A percentile compares a stretch with the other conserved stretches of the same genome.
Evolutionary conservation across 2,888 invertebrate species (phyloP).

Genomic region (Siphlonurus alternatus): DNA sequence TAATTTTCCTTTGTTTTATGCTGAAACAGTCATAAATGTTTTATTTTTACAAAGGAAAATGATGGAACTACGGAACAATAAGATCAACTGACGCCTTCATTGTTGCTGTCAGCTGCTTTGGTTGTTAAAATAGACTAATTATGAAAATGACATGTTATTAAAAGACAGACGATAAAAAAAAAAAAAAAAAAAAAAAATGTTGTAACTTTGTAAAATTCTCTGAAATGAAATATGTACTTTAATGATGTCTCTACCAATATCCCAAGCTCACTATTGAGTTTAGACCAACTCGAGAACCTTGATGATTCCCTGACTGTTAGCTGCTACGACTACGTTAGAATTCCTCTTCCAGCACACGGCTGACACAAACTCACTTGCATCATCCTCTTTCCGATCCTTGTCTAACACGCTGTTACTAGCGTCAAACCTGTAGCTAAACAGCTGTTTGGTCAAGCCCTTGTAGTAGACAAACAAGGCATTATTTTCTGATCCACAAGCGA

Average conservation of each 20-base stretch:
- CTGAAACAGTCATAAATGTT: too few species aligned
- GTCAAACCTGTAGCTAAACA: conserved; percentile 77
- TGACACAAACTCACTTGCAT: conserved; percentile 83
- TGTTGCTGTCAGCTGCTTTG: too few species aligned
- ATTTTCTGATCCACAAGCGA: conserved; percentile 90
- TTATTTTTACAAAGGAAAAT: too few species aligned
- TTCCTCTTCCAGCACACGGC: conserved; percentile 86
- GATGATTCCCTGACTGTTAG: conserved; percentile 86
- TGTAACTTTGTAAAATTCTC: background rate
- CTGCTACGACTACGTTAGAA: conserved; percentile 73
- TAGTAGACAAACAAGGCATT: conserved; percentile 87
- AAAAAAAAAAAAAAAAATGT: background rate
- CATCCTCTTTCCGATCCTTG: conserved; percentile 62
- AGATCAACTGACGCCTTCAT: too few species aligned
- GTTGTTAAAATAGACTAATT: too few species aligned
- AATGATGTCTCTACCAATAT: background rate
- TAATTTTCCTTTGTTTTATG: too few species aligned
- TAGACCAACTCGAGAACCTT: conserved; percentile 67
- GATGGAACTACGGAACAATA: too few species aligned
- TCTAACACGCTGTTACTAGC: conserved; percentile 59
- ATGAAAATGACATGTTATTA: too few species aligned
- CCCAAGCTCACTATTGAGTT: conserved; percentile 12
- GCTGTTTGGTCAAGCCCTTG: conserved; percentile 69
- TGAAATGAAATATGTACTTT: too few species aligned
- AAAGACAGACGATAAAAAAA: background rate